Evolutionary conservation across 2,113 vertebrate genomes (phyloP).

Genomic region (Labeo rohita): DNA sequence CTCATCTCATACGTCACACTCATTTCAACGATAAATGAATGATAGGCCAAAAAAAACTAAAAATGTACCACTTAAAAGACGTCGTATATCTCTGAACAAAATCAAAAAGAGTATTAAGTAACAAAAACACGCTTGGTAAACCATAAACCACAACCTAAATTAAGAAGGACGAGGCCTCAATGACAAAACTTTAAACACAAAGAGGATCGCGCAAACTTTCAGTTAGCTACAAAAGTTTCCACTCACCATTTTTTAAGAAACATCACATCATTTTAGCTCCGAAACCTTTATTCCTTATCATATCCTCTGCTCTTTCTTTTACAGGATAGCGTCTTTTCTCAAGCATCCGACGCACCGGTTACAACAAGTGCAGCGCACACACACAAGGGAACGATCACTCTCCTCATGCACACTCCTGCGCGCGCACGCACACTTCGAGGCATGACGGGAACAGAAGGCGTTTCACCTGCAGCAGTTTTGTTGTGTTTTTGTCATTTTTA

Average conservation of each 20-base stretch:
- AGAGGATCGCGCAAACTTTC: conserved; percentile 13
- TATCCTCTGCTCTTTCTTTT: neutral
- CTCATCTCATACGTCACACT: conserved; percentile 16
- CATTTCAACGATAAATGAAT: neutral
- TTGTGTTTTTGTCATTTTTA: neutral
- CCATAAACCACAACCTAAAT: neutral
- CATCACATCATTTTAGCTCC: neutral
- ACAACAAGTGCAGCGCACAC: conserved; percentile 32
- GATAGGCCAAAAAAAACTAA: neutral
- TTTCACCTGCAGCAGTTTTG: neutral
- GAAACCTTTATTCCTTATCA: neutral
- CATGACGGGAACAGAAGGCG: conserved; percentile 14
- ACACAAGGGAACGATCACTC: too few relatives aligned
- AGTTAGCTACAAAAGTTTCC: neutral
- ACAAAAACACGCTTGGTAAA: neutral
- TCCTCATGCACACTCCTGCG: neutral
- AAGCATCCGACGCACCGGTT: neutral
- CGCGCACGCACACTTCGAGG: neutral
- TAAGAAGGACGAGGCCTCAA: conserved; percentile 23
- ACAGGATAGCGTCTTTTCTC: neutral
- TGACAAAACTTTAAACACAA: conserved; percentile 30
- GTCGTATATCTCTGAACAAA: neutral
- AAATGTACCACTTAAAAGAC: neutral
- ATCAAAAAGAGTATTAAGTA: too few relatives aligned
- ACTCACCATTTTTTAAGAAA: conserved; percentile 31